Conservation (phyloP, 2,113 vertebrate species). For the Salvator merianae region DNA sequence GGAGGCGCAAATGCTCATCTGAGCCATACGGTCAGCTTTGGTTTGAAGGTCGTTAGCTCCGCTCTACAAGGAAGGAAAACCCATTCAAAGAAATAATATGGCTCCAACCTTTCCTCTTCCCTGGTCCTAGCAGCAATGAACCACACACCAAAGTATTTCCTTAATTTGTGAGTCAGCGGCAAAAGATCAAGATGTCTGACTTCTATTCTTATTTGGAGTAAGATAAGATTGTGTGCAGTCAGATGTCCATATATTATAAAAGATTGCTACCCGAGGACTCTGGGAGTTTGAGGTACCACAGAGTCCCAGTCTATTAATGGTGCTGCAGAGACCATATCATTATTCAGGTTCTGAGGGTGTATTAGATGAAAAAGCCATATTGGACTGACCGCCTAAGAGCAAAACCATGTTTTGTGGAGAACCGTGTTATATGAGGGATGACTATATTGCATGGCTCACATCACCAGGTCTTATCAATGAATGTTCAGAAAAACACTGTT, state of each 20-base stretch:
- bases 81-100: background rate
- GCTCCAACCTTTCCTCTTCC: background rate
- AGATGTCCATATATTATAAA: too few relatives aligned
- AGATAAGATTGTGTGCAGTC: too few relatives aligned
- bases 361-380: too few relatives aligned
- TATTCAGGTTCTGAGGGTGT: too few relatives aligned
- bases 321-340: too few relatives aligned
- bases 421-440: too few relatives aligned
- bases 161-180: background rate
- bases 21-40: slow-evolving; percentile 90
- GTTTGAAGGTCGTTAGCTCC: slow-evolving; percentile 93
- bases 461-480: background rate
- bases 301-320: too few relatives aligned
- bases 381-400: too few relatives aligned
- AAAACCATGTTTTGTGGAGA: too few relatives aligned
- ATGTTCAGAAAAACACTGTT: background rate
- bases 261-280: too few relatives aligned
- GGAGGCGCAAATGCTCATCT: slow-evolving; percentile 93
- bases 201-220: too few relatives aligned
- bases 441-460: background rate
- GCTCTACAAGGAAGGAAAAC: slow-evolving; percentile 68
- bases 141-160: background rate
- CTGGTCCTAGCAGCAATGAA: background rate
- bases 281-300: too few relatives aligned
- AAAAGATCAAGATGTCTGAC: background rate